Evolutionary conservation across 2,113 vertebrate genomes (phyloP).

Genomic region (Rhizomys pruinosus): DNA sequence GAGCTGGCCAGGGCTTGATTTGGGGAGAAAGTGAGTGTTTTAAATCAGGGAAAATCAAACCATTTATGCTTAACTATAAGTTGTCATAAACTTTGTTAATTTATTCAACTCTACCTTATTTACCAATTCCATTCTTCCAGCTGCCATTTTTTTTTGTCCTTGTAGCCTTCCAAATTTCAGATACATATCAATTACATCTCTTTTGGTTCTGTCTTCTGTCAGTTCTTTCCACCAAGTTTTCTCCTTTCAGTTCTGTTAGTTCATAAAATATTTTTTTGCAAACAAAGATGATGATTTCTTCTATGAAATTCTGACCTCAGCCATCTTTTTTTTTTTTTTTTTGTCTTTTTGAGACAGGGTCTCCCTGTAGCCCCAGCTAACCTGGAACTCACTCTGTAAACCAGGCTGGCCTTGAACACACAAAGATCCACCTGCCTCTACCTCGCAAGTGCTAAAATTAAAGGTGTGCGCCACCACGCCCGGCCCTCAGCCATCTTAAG

Average conservation of each 20-base stretch:
- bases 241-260: not conserved
- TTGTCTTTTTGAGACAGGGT: too few species aligned
- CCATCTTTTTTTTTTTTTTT: too few species aligned
- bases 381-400: too few species aligned
- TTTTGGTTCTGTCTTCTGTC: not conserved
- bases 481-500: not conserved
- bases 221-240: not conserved
- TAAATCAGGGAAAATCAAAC: constrained; percentile 3
- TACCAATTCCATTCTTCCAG: not conserved
- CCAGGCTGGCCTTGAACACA: too few species aligned
- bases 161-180: not conserved
- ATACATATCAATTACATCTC: not conserved
- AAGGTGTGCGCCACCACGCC: too few species aligned
- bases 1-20: too few species aligned
- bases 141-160: not conserved
- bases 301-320: constrained; percentile 10
- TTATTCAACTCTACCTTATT: not conserved
- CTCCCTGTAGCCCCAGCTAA: too few species aligned
- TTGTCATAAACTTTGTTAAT: not conserved
- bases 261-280: not conserved
- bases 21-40: not conserved
- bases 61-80: not conserved
- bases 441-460: too few species aligned
- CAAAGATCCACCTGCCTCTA: too few species aligned
- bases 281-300: not conserved